Evolutionary conservation across 2,888 invertebrate species (phyloP).

Genomic region (Pristionchus maxplancki): DNA sequence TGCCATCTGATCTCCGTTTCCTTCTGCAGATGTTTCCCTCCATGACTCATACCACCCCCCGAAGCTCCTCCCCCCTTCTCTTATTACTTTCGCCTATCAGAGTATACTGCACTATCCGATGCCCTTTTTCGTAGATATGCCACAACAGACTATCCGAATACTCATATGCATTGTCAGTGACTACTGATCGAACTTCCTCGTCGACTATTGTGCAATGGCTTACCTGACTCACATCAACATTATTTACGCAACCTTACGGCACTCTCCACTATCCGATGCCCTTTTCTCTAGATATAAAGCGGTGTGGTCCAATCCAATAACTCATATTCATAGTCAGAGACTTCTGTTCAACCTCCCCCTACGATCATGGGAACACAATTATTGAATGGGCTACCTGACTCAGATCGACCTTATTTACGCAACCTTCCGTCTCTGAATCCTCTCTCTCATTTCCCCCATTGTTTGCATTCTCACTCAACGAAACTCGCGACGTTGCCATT

Average conservation of each 20-base stretch:
- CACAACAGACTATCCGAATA: background rate
- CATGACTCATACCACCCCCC: background rate
- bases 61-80: background rate
- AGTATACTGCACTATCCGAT: background rate
- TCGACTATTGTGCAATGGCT: too few species aligned
- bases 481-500: slow-evolving; percentile 54
- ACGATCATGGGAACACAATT: background rate
- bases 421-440: background rate
- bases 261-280: background rate
- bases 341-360: background rate
- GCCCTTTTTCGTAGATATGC: background rate
- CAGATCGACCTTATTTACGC: background rate
- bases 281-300: background rate
- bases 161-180: background rate
- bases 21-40: background rate
- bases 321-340: background rate
- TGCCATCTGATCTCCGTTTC: background rate
- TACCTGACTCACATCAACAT: too few species aligned
- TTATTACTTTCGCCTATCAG: background rate
- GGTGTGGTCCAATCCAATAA: background rate
- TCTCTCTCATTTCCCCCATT: slow-evolving; percentile 7
- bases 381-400: background rate
- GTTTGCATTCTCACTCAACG: slow-evolving; percentile 22
- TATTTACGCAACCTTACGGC: too few species aligned
- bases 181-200: too few species aligned